Evolutionary conservation across 2,888 invertebrate species (phyloP), one percentile per base, ranked within the genome.

Genomic region (Helicoverpa assulta): DNA sequence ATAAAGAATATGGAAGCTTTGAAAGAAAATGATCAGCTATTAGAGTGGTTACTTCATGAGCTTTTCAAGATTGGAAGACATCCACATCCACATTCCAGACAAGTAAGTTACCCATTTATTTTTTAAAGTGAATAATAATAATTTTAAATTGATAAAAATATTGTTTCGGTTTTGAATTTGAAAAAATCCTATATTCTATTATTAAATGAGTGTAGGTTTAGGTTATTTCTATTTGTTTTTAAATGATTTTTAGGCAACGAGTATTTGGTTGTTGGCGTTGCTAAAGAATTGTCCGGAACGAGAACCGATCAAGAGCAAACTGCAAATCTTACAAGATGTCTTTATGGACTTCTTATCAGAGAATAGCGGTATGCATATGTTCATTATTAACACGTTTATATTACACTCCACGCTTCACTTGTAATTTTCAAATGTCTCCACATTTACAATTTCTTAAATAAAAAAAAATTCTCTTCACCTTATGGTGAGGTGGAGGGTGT

Each of bases 301-400:
- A 6, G 95, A 96, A 40, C 97, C 97, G 0, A 96, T 99, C 43
- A 96, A 97, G 82, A 95, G 94, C 59, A 96, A 97, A 75, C 94
- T 98, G 70, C 96, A 96, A 76, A 90, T 95, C 19, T 94, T 99
- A 53, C 99, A 99, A 91, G 96, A 96, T 76, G 97, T 97, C 5
- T 99, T 99, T 86, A 98, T 99, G 96, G 97, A 98, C 86, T 97
- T 98, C 73, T 95, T 99, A 5, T 98, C 98, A 0, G 99, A 99
- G 89, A 98, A 97, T 89, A 99, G 98, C 91, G 99, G 99, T 98
- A 93, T 91, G 96, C 78, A 43, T n/a, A n/a, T n/a, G n/a, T n/a
- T n/a, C n/a, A n/a, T n/a, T n/a, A n/a, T n/a, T n/a, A n/a, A n/a
- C n/a, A n/a, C n/a, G n/a, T n/a, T n/a, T n/a, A n/a, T n/a, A n/a